Conservation (phyloP, 2,888 invertebrate genomes). For the Apodemia duryi region DNA sequence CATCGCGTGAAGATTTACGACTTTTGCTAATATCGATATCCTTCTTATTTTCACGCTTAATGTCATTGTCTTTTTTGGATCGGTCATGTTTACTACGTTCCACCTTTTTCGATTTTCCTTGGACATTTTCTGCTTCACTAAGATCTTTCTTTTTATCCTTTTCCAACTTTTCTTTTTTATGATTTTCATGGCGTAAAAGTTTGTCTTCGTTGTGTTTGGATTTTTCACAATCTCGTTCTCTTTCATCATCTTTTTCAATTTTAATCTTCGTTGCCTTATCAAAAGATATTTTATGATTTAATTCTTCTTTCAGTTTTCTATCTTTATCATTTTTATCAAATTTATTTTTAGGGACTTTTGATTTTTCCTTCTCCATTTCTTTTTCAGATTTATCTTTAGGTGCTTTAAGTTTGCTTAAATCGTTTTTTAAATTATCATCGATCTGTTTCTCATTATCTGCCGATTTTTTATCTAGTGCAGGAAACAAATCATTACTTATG, state of each 20-base stretch:
- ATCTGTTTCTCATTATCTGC: constrained; percentile 58
- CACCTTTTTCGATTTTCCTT: constrained; percentile 55
- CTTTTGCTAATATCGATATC: constrained; percentile 55
- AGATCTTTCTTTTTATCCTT: constrained; percentile 59
- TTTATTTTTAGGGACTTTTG: constrained; percentile 49
- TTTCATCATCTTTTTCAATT: constrained; percentile 50
- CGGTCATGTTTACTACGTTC: constrained; percentile 73
- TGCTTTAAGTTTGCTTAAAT: constrained; percentile 58
- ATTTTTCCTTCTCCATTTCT: constrained; percentile 60
- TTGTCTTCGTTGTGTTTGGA: constrained; percentile 56
- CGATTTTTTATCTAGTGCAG: constrained; percentile 43
- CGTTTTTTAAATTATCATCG: constrained; percentile 57
- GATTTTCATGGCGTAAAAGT: constrained; percentile 67
- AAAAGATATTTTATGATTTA: constrained; percentile 40
- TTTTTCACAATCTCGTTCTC: constrained; percentile 54
- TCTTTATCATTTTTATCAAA: constrained; percentile 54
- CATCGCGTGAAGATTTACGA: constrained; percentile 68
- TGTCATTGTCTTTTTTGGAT: constrained; percentile 58
- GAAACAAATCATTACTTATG: constrained; percentile 37
- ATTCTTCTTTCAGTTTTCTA: constrained; percentile 47
- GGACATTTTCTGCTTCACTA: constrained; percentile 42
- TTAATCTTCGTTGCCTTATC: constrained; percentile 47
- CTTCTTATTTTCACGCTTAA: constrained; percentile 66
- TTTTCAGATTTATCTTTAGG: constrained; percentile 57
- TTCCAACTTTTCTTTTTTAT: constrained; percentile 66